A percentile compares a stretch with the other conserved stretches of the same genome.
Conservation (phyloP, 1,140 invertebrate species). For the Leptopilina clavipes region DNA sequence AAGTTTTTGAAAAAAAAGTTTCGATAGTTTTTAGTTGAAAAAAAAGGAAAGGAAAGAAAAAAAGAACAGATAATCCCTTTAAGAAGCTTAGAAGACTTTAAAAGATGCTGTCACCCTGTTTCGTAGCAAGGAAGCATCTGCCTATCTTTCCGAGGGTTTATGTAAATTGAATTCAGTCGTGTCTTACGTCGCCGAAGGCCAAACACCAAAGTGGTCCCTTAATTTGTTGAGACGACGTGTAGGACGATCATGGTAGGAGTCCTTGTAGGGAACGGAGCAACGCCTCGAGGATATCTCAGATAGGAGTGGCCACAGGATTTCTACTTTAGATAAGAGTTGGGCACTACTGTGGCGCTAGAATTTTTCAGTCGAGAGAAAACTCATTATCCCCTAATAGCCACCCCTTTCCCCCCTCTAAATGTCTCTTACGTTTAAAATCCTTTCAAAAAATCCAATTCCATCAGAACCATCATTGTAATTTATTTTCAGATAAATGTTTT, state of each 20-base stretch:
- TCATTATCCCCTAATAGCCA: conserved; percentile 69
- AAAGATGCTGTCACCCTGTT: conserved; percentile 45
- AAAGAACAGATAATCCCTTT: conserved; percentile 42
- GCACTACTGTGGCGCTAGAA: conserved; percentile 63
- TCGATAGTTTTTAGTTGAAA: conserved; percentile 39
- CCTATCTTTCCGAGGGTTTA: conserved; percentile 53
- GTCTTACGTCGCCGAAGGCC: conserved; percentile 51
- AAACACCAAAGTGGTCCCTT: conserved; percentile 52
- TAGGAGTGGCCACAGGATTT: conserved; percentile 63
- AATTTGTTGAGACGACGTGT: conserved; percentile 60
- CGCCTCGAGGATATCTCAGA: conserved; percentile 61
- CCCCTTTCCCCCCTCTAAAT: too few relatives aligned
- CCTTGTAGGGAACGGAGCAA: conserved; percentile 61
- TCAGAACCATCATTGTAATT: too few relatives aligned
- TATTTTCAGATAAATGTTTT: too few relatives aligned
- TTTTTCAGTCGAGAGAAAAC: conserved; percentile 49
- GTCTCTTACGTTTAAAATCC: too few relatives aligned
- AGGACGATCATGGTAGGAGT: conserved; percentile 53
- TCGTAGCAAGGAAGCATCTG: conserved; percentile 50
- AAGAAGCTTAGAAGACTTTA: conserved; percentile 44
- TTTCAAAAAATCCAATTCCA: too few relatives aligned
- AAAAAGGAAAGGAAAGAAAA: conserved; percentile 27
- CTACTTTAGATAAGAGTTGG: conserved; percentile 59
- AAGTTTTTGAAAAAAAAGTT: conserved; percentile 29
- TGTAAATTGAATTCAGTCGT: conserved; percentile 61